These are phyloP conservation scores for Nestor notabilis DNA, from an alignment of 2,113 vertebrate genomes.

Conservation along the genomic window DNA sequence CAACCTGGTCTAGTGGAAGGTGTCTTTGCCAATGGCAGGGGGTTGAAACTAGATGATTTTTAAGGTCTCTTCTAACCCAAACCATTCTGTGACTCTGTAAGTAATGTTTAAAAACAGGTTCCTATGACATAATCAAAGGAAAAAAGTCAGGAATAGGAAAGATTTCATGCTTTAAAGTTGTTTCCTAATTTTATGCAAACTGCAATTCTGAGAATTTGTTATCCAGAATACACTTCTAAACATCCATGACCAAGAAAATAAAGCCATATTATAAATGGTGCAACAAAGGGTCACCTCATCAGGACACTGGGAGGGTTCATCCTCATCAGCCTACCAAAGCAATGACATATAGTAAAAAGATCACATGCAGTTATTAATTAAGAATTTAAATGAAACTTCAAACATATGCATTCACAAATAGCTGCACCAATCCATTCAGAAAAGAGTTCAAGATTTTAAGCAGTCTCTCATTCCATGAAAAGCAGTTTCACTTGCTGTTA, in stretches of 20 bases:
- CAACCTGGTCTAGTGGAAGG: not conserved
- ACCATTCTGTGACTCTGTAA: not conserved
- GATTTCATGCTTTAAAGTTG: not conserved
- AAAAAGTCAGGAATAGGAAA: not conserved
- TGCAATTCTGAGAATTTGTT: not conserved
- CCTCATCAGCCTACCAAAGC: not conserved
- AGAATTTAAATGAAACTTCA: not conserved
- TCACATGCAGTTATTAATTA: not conserved
- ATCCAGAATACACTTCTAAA: not conserved
- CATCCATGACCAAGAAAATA: not conserved
- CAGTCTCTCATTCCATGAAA: not conserved
- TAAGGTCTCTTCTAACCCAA: not conserved
- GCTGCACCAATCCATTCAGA: not conserved
- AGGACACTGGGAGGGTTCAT: not conserved
- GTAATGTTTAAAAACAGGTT: not conserved
- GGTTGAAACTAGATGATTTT: not conserved
- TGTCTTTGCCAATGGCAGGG: not conserved
- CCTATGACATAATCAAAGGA: not conserved
- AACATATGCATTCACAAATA: not conserved
- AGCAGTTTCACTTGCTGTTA: not conserved
- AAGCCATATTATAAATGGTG: not conserved
- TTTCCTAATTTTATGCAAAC: not conserved
- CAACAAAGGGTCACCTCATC: not conserved
- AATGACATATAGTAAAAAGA: not conserved
- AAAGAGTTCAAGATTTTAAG: conserved; percentile 52